These are phyloP conservation scores for Cotesia vestalis DNA, from an alignment of 1,140 invertebrate genomes.

Conservation along the genomic window DNA sequence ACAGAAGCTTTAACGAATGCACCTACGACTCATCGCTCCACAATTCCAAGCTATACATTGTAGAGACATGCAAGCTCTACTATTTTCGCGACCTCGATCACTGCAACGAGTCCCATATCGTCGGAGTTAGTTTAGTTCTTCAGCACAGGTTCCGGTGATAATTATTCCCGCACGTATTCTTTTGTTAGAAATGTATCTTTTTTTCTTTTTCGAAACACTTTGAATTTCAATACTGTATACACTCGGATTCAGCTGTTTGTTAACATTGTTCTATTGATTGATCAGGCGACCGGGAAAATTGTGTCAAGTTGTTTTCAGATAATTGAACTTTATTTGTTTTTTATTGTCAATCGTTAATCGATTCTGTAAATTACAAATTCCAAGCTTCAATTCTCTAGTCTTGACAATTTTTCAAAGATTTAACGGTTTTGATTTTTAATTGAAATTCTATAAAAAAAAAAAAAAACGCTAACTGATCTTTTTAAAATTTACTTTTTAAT, in stretches of 20 bases:
- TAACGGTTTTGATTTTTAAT: too few species aligned
- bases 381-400: too few species aligned
- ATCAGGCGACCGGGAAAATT: too few species aligned
- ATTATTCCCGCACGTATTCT: constrained; percentile 3
- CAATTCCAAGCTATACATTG: neutral
- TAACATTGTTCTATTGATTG: neutral
- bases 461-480: too few species aligned
- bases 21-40: too few species aligned
- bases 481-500: too few species aligned
- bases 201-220: neutral
- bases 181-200: neutral
- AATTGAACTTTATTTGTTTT: neutral
- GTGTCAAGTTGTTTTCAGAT: too few species aligned
- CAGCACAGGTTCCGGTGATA: neutral
- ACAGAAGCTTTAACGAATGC: too few species aligned
- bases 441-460: too few species aligned
- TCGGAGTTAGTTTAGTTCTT: neutral
- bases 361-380: too few species aligned
- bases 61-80: neutral
- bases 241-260: neutral
- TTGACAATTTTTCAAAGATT: too few species aligned
- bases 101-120: neutral
- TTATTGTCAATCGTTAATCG: neutral
- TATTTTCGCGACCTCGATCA: neutral
- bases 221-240: neutral